phyloP scores from a whole-genome alignment of 53 echinoderm and acorn worm species.

The Antedon mediterranea region DNA sequence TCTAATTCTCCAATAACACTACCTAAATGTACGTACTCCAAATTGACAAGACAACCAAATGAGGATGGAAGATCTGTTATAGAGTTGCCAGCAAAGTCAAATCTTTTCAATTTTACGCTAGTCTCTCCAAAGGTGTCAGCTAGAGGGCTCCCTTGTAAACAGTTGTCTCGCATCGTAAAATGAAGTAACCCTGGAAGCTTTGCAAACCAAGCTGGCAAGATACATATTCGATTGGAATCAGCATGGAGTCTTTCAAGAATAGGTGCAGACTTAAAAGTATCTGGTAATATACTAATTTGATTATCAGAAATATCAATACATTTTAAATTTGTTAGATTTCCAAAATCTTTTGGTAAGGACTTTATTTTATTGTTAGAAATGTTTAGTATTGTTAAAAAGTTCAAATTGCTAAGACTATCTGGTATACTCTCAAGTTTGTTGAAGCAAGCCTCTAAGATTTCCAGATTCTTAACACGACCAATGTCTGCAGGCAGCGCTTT shows the following conservation, averaged over 20 bases:
- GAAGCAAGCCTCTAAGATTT: slow-evolving; percentile 47
- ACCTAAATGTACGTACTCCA: slow-evolving; percentile 63
- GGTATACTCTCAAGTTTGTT: slow-evolving; percentile 45
- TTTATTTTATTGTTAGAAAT: slow-evolving; percentile 45
- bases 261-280: slow-evolving; percentile 24
- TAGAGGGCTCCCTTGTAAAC: slow-evolving; percentile 25
- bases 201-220: slow-evolving; percentile 60
- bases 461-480: slow-evolving; percentile 39
- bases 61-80: slow-evolving; percentile 42
- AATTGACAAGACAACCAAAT: slow-evolving; percentile 35
- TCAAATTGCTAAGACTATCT: slow-evolving; percentile 33
- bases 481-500: slow-evolving; percentile 37
- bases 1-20: slow-evolving; percentile 69
- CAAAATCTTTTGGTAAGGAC: slow-evolving; percentile 52
- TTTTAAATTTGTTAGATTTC: slow-evolving; percentile 29
- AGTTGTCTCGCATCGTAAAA: slow-evolving; percentile 54
- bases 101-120: slow-evolving; percentile 24
- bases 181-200: slow-evolving; percentile 35
- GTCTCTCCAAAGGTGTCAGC: slow-evolving; percentile 43
- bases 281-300: slow-evolving; percentile 20
- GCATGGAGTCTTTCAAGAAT: slow-evolving; percentile 37
- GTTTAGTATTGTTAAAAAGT: slow-evolving; percentile 35
- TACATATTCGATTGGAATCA: slow-evolving; percentile 31
- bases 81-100: slow-evolving; percentile 74
- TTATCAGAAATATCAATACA: slow-evolving; percentile 59